Evolutionary conservation across 2,888 invertebrate genomes (phyloP), one percentile per base, ranked within the genome.

Genomic region (Scaptomyza reducta): DNA sequence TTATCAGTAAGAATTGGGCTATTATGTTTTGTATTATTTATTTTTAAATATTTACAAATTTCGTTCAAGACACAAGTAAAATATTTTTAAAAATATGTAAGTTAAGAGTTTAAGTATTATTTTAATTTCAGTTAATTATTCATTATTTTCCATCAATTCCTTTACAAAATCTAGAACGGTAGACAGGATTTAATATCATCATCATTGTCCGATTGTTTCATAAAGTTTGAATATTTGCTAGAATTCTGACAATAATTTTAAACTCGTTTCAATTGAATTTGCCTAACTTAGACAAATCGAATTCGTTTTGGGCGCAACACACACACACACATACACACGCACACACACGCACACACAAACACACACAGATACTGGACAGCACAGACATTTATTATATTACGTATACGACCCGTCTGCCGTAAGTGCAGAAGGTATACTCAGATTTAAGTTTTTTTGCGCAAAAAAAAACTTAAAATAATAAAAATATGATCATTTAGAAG

Each of bases 381-480:
- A 16, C 11, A n/a, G 31, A 6, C 31, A 16, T 14, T 7, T 22
- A 14, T 16, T 47, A 29, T 60, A 47, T 5, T 71, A 53, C 50
- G 50, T 22, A 67, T 67, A 47, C 67, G 55, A 16, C 18, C 35
- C n/a, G 56, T 38, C 0, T 33, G 58, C 33, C 31, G 18, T 16
- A 44, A 5, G 6, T 9, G 47, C 31, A 25, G 6, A 18, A 9
- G 13, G 13, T 3, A 6, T n/a, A 10, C n/a, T n/a, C 11, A 29
- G 50, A n/a, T 6, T 13, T 18, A 29, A 22, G 25, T 16, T 10
- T 47, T 42, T 53, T 38, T 9, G 3, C 6, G 9, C 22, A 22
- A 27, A 27, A 0, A 27, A 27, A 7, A 27, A 7, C 27, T 27
- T 27, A 27, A 27, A 27, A 7, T 27, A 7, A 27, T 27, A 27